phyloP scores from a whole-genome alignment of 2,888 invertebrate genomes.

The Agelastica alni region DNA sequence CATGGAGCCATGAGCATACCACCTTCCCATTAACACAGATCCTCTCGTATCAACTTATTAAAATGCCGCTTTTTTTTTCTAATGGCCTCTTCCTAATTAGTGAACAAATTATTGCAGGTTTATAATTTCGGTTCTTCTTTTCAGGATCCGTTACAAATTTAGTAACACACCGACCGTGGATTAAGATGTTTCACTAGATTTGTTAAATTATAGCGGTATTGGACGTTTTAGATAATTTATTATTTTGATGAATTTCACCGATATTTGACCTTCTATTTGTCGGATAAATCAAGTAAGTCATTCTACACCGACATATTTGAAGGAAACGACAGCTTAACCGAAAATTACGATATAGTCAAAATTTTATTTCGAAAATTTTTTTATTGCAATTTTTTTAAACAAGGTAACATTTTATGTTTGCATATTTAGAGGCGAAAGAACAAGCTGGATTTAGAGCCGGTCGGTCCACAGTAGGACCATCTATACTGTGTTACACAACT shows the following conservation, averaged over 20 bases:
- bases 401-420: too few relatives aligned
- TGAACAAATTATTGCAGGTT: conserved; percentile 22
- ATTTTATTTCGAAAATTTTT: too few relatives aligned
- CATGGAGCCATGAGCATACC: conserved; percentile 1
- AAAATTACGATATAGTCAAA: too few relatives aligned
- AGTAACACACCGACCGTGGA: conserved; percentile 8
- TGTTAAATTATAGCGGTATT: conserved; percentile 1
- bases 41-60: conserved; percentile 5
- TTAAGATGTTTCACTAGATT: conserved; percentile 16
- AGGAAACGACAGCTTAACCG: too few relatives aligned
- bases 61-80: conserved; percentile 11
- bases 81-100: conserved; percentile 24
- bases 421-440: too few relatives aligned
- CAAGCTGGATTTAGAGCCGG: too few relatives aligned
- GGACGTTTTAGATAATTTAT: conserved; percentile 5
- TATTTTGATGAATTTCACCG: conserved; percentile 1
- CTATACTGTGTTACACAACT: too few relatives aligned
- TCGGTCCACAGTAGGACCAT: too few relatives aligned
- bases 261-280: background rate
- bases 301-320: too few relatives aligned
- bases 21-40: conserved; percentile 4
- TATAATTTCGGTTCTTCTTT: conserved; percentile 19
- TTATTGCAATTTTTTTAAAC: too few relatives aligned
- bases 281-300: too few relatives aligned
- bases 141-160: conserved; percentile 16